Conservation (phyloP, 2,888 invertebrate species). For the Lacanobia wlatinum region DNA sequence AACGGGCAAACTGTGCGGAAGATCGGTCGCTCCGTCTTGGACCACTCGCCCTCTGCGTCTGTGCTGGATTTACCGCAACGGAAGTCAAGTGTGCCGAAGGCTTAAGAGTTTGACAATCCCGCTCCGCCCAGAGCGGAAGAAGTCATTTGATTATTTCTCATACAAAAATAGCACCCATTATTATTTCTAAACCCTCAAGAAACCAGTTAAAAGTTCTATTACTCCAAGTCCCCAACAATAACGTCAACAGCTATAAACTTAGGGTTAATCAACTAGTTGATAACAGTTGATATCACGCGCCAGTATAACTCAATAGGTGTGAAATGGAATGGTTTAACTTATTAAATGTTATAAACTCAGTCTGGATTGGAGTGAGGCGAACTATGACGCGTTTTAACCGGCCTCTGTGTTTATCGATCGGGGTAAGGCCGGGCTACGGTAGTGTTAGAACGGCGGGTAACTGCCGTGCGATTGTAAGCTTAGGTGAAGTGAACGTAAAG, state of each 20-base stretch:
- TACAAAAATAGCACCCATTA: no score
- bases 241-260: slow-evolving; percentile 57
- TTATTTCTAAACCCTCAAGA: slow-evolving; percentile 6
- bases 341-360: slow-evolving; percentile 71
- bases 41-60: no score
- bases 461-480: background rate
- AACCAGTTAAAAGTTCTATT: slow-evolving; percentile 66
- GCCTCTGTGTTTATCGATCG: slow-evolving; percentile 47
- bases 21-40: no score
- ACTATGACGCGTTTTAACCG: slow-evolving; percentile 43
- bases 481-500: no score
- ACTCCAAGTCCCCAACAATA: slow-evolving; percentile 48
- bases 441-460: slow-evolving; percentile 9
- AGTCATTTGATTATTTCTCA: no score
- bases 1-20: no score
- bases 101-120: no score
- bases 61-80: no score
- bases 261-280: slow-evolving; percentile 59
- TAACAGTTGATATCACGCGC: slow-evolving; percentile 56
- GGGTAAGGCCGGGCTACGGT: slow-evolving; percentile 6
- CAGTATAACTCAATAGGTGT: slow-evolving; percentile 73
- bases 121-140: no score
- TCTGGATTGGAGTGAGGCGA: slow-evolving; percentile 54
- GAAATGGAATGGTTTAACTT: slow-evolving; percentile 77
- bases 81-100: no score